A percentile compares a stretch with the other conserved stretches of the same genome.
These are phyloP conservation scores for Smithornis capensis DNA, from an alignment of 2,113 vertebrate genomes.

Conservation along the genomic window DNA sequence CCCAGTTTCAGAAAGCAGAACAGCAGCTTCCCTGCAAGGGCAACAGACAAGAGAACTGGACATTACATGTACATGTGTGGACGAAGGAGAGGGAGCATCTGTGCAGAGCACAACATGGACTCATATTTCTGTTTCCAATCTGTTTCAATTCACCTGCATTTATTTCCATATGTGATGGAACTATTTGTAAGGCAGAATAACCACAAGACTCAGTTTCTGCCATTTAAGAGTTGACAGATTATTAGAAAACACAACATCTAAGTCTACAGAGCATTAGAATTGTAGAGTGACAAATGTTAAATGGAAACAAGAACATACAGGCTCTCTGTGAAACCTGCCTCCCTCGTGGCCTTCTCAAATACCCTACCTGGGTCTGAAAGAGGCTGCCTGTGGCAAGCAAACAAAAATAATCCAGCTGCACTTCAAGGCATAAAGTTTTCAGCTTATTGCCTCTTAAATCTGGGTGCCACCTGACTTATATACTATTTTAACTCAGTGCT, in stretches of 20 bases:
- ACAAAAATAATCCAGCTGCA: neutral
- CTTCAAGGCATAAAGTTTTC: neutral
- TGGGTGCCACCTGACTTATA: neutral
- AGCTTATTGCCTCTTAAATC: neutral
- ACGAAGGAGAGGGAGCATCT: neutral
- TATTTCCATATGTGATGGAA: neutral
- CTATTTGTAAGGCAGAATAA: neutral
- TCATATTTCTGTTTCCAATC: neutral
- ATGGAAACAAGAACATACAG: neutral
- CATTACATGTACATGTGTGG: neutral
- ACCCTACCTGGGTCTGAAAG: neutral
- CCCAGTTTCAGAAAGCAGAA: neutral
- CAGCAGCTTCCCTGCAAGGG: neutral
- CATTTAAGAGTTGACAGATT: neutral
- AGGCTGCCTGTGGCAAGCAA: neutral
- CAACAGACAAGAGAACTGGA: neutral
- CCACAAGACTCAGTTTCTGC: neutral
- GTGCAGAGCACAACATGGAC: neutral
- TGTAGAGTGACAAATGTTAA: neutral
- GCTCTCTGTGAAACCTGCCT: neutral
- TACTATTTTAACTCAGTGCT: neutral
- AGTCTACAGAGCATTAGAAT: neutral
- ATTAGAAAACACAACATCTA: neutral
- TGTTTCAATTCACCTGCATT: neutral
- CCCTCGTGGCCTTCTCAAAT: neutral